Evolutionary conservation across 2,797 vertebrate genomes (phyloP).

Genomic region (Antennarius maculatus): DNA sequence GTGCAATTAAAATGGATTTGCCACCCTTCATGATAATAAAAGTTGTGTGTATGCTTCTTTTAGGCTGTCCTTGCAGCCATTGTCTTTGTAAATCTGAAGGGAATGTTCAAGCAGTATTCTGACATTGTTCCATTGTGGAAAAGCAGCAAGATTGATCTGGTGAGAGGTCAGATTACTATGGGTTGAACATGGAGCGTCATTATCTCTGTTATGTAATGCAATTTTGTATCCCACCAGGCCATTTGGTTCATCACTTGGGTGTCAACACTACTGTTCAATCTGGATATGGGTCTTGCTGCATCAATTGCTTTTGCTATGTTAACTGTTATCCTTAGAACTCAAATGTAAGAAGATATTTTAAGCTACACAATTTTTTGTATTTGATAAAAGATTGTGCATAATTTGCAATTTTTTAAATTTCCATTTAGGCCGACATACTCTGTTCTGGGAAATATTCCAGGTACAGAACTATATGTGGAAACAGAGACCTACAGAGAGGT

Average conservation of each 20-base stretch:
- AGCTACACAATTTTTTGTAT: background rate
- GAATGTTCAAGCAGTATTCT: conserved; percentile 90
- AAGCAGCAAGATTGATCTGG: conserved; percentile 89
- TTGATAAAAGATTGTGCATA: background rate
- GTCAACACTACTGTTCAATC: conserved; percentile 88
- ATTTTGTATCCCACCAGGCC: conserved; percentile 73
- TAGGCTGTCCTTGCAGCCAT: conserved; percentile 90
- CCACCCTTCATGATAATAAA: conserved; percentile 1
- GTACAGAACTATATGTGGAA: conserved; percentile 84
- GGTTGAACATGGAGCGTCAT: background rate
- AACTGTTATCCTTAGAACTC: conserved; percentile 92
- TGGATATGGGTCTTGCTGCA: conserved; percentile 91
- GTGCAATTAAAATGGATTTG: background rate
- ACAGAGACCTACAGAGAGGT: conserved; percentile 80
- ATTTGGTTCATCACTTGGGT: conserved; percentile 94
- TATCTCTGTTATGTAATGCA: background rate
- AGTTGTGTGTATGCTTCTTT: conserved; percentile 26
- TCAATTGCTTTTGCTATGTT: conserved; percentile 89
- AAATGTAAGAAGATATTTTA: conserved; percentile 81
- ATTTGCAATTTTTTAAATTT: background rate
- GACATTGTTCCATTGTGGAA: conserved; percentile 89
- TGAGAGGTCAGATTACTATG: conserved; percentile 67
- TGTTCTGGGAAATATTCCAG: conserved; percentile 81
- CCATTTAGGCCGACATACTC: conserved; percentile 80
- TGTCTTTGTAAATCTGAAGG: conserved; percentile 92